Evolutionary conservation across 2,888 invertebrate species (phyloP), one percentile per base, ranked within the genome.

Genomic region (Ichneumoninae sp.): DNA sequence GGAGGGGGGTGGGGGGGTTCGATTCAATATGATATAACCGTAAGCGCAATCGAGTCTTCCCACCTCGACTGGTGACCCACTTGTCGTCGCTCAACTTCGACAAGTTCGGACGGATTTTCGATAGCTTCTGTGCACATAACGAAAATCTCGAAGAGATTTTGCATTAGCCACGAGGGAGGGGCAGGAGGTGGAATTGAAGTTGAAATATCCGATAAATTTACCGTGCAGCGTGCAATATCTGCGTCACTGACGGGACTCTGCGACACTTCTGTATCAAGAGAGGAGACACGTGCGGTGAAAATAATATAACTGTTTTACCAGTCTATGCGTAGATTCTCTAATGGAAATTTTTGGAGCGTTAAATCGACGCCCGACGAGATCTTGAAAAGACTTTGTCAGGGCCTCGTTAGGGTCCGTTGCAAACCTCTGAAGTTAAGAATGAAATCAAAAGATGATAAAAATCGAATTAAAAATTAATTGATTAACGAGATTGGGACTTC

Each of bases 111-210:
- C 63, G 33, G 65, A n/a, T 65, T 36, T 36, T 26, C 30, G 65
- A 65, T 65, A 65, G 36, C 16, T 65, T 47, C 65, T 65, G 16
- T 47, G 44, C 44, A 33, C 3, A 65, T 16, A 65, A 1, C n/a
- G 8, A 30, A 65, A 36, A 65, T 65, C 36, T n/a, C n/a, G 8
- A 36, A 65, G 65, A 65, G 65, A 65, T 30, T 13, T 26, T 36
- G 30, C 65, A 30, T 1, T 19, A 30, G 0, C 19, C 33, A 13
- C 8, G 16, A 0, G 5, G 44, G 13, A 16, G 44, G 0, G 44
- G 3, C 16, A 0, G 3, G 44, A 16, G 13, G 10, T 2, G 16
- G 44, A 16, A 16, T 13, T 47, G 44, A 47, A 47, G 44, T 47
- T 47, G 44, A 47, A 47, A 47, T 47, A 47, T 47, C 44, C 44